These are phyloP conservation scores for Casuarius casuarius DNA, from an alignment of 2,113 vertebrate species.

Conservation along the genomic window DNA sequence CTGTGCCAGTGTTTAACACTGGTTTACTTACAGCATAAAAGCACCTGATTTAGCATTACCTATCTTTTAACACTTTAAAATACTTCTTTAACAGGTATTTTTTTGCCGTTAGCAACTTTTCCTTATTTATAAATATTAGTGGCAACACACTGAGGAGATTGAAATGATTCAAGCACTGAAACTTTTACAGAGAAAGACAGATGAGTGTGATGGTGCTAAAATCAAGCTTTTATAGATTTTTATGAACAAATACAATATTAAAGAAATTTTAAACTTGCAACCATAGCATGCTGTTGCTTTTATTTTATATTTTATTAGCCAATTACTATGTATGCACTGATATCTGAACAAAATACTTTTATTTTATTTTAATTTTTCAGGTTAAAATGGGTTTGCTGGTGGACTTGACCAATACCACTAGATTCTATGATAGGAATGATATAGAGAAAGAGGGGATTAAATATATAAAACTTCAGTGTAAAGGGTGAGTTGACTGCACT, in stretches of 20 bases:
- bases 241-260: background rate
- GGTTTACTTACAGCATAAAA: background rate
- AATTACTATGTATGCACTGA: background rate
- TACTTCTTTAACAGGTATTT: background rate
- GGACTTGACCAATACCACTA: constrained; percentile 95
- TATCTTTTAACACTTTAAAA: background rate
- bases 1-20: background rate
- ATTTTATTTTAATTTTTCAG: constrained; percentile 60
- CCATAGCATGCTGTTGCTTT: background rate
- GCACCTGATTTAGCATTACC: background rate
- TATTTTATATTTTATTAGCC: background rate
- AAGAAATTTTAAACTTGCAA: background rate
- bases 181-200: background rate
- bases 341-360: background rate
- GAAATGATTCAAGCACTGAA: background rate
- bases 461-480: constrained; percentile 95
- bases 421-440: constrained; percentile 94
- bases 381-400: constrained; percentile 97
- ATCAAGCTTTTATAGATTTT: background rate
- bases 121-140: background rate
- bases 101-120: background rate
- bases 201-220: background rate
- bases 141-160: background rate
- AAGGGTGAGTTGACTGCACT: constrained; percentile 84
- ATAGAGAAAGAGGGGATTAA: constrained; percentile 96